Evolutionary conservation across 2,797 vertebrate genomes (phyloP).

Genomic region (Chloroceryle inda): DNA sequence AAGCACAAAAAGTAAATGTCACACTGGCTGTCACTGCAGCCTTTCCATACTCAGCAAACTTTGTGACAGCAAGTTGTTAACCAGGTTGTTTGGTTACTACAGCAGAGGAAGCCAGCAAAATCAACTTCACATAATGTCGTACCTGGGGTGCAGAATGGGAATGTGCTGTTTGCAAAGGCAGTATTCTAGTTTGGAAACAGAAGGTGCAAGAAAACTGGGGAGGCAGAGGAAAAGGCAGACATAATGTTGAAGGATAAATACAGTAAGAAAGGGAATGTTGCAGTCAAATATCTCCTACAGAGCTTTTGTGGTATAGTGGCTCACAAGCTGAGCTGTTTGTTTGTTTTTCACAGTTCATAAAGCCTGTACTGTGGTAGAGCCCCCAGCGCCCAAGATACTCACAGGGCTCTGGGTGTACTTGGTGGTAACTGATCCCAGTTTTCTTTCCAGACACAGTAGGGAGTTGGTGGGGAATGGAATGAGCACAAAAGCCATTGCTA

Average conservation of each 20-base stretch:
- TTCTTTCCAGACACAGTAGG: background rate
- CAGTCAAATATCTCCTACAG: background rate
- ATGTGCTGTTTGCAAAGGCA: background rate
- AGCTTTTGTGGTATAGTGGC: background rate
- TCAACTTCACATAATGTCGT: background rate
- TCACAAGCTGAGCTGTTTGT: background rate
- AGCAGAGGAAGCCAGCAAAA: background rate
- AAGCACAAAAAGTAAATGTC: background rate
- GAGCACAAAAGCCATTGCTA: no score
- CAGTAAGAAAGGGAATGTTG: background rate
- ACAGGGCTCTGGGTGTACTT: rapidly evolving
- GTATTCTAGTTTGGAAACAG: background rate
- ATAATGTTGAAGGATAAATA: background rate
- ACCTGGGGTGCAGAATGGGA: background rate
- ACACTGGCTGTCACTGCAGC: background rate
- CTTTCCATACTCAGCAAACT: background rate
- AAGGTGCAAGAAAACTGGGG: background rate
- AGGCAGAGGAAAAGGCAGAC: background rate
- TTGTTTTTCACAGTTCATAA: background rate
- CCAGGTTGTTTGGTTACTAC: background rate
- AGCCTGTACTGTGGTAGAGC: background rate
- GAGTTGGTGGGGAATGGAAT: no score
- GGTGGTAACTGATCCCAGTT: background rate
- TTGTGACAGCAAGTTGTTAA: background rate
- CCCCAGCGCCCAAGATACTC: background rate